Base-by-base conservation (phyloP, 2,888 invertebrate genomes). In the Stenodema calcarata region DNA sequence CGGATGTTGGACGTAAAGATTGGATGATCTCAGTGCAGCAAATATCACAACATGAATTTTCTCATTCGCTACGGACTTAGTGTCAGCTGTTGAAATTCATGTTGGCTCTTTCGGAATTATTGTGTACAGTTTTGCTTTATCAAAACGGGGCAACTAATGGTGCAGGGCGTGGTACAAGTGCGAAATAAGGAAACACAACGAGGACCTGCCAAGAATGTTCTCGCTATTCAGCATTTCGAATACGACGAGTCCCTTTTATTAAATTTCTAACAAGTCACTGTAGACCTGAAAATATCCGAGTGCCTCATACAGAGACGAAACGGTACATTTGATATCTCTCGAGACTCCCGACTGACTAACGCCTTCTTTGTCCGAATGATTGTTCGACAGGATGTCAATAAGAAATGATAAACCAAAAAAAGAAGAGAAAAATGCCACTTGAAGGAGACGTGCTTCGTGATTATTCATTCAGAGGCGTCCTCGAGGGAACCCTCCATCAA, bases 381-480 rank as follows among this genome's bases (percentile, higher is more conserved):
- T 11, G 62, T 23, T 62, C 23, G 11, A 62, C 62, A 62, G 62
- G 23, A 62, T 62, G 23, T 62, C 62, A 62, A 62, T 62, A 62
- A 23, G 23, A n/a, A 62, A n/a, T n/a, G n/a, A n/a, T n/a, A n/a
- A n/a, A n/a, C n/a, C n/a, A n/a, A n/a, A n/a, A n/a, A n/a, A n/a
- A n/a, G n/a, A n/a, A n/a, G n/a, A 27, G 18, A 18, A 50, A 50
- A 6, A n/a, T 50, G n/a, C 11, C 62, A 62, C 62, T 62, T 23
- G 62, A 35, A 62, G 62, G 62, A n/a, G 62, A 62, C 62, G 27
- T 11, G 62, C 78, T 47, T 12, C n/a, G 47, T 80, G 50, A 54
- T 80, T 80, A 80, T 80, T 80, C 80, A 80, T 80, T 54, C 28
- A 80, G 16, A 80, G 28, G n/a, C 50, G 80, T 47, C 80, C n/a